These are phyloP conservation scores for Paraescarpia echinospica DNA, from an alignment of 1,140 invertebrate genomes.

Conservation along the genomic window DNA sequence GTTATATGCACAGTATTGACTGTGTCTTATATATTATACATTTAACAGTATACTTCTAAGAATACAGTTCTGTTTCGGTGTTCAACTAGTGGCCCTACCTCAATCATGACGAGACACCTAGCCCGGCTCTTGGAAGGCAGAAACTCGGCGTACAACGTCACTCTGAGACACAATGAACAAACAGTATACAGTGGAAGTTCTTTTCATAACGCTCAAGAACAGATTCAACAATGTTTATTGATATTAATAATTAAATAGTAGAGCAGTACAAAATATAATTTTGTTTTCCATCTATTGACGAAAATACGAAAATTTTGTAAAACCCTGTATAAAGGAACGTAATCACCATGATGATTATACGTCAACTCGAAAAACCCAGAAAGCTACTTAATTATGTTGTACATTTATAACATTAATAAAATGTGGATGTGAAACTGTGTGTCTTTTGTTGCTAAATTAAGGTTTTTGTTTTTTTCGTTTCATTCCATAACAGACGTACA, in stretches of 20 bases:
- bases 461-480: too few relatives aligned
- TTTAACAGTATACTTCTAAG: too few relatives aligned
- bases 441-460: too few relatives aligned
- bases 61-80: neutral
- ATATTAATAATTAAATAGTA: neutral
- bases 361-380: too few relatives aligned
- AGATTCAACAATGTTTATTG: neutral
- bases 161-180: conserved; percentile 64
- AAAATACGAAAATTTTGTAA: neutral
- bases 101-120: conserved; percentile 90
- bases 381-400: too few relatives aligned
- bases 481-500: too few relatives aligned
- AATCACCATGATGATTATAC: neutral
- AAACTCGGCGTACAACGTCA: conserved; percentile 96
- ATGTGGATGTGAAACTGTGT: too few relatives aligned
- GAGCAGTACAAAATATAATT: neutral
- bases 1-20: too few relatives aligned
- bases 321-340: neutral
- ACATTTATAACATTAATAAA: too few relatives aligned
- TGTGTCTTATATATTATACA: too few relatives aligned
- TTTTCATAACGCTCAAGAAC: neutral
- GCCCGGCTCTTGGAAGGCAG: conserved; percentile 88
- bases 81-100: conserved; percentile 64
- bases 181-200: neutral
- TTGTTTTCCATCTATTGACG: neutral